Percentiles rank a stretch among this genome's conserved stretches.
Evolutionary conservation across 2,113 vertebrate species (phyloP).

Genomic region (Indicator maculatus): DNA sequence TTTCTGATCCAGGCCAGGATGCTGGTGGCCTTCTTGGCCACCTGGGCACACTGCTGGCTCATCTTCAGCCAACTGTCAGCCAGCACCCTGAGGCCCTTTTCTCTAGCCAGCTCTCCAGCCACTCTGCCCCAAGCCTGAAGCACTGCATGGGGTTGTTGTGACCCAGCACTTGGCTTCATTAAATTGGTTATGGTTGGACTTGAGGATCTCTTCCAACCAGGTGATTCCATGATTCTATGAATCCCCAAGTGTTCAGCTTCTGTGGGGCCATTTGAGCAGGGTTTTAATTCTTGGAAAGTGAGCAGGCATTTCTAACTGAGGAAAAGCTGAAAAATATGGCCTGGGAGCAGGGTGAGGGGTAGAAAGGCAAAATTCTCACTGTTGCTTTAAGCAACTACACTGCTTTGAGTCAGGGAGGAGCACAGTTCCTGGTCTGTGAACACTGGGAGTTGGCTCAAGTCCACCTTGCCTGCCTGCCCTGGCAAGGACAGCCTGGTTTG

Average conservation of each 20-base stretch:
- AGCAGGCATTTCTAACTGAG: background rate
- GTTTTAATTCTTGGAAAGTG: background rate
- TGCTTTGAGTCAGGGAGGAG: background rate
- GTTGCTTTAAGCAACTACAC: background rate
- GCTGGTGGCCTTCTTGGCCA: too few species aligned
- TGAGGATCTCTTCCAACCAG: too few species aligned
- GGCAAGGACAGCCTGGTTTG: rapidly evolving
- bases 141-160: too few species aligned
- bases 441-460: rapidly evolving
- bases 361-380: background rate
- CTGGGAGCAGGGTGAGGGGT: background rate
- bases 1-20: too few species aligned
- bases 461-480: background rate
- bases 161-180: too few species aligned
- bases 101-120: too few species aligned
- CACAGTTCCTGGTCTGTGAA: rapidly evolving
- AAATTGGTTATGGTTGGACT: too few species aligned
- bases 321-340: background rate
- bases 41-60: too few species aligned
- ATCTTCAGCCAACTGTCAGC: too few species aligned
- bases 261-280: background rate
- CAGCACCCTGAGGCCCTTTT: too few species aligned
- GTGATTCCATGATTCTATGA: background rate
- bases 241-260: background rate
- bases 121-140: too few species aligned